Evolutionary conservation across 2,113 vertebrate genomes (phyloP).

Genomic region (Zapus hudsonius): DNA sequence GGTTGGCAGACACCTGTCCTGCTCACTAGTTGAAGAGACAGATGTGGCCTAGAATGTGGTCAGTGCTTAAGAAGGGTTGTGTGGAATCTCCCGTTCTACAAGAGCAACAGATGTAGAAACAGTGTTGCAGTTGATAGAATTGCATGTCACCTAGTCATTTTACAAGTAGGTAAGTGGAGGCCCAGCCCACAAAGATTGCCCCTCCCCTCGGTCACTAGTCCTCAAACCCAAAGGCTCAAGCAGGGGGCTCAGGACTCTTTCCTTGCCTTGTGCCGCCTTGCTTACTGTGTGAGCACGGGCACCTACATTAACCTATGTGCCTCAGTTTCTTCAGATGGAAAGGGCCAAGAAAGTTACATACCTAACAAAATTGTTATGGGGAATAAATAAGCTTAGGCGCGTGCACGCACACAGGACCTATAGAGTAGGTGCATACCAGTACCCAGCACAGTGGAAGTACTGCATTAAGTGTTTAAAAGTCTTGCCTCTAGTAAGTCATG

Average conservation of each 20-base stretch:
- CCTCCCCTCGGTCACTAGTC: not conserved
- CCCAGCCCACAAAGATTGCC: not conserved
- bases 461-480: not conserved
- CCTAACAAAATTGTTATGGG: not conserved
- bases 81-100: not conserved
- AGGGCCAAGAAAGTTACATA: not conserved
- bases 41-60: not conserved
- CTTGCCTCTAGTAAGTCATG: not conserved
- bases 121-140: not conserved
- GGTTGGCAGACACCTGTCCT: not conserved
- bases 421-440: not conserved
- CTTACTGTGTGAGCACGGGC: not conserved
- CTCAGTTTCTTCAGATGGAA: not conserved
- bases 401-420: not conserved
- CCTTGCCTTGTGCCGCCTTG: not conserved
- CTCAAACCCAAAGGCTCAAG: not conserved
- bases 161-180: not conserved
- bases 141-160: not conserved
- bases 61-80: not conserved
- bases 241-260: not conserved
- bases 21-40: not conserved
- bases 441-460: not conserved
- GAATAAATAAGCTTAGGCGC: not conserved
- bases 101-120: not conserved
- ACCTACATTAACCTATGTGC: not conserved